Conservation (phyloP, 2,888 invertebrate species). For the Cylindroiulus punctatus region DNA sequence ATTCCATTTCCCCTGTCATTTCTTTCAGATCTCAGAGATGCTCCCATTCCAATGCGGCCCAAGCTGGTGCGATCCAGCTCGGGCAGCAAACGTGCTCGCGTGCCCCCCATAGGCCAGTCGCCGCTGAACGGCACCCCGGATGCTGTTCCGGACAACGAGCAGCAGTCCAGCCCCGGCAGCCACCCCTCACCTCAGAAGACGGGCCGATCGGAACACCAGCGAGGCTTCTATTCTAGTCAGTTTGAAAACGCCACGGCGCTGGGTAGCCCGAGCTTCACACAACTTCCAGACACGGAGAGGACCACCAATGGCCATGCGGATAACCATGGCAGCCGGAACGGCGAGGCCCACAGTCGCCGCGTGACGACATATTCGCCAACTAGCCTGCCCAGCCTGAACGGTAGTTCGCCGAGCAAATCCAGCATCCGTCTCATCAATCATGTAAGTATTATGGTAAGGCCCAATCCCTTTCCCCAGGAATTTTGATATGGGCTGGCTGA, state of each 20-base stretch:
- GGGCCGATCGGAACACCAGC: neutral
- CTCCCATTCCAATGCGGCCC: conserved; percentile 46
- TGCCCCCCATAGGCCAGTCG: conserved; percentile 17
- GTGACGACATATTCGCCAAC: neutral
- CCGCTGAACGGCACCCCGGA: neutral
- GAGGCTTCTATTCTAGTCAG: neutral
- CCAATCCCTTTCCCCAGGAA: too few species aligned
- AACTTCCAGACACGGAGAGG: neutral
- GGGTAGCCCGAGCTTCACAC: neutral
- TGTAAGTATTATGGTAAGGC: neutral
- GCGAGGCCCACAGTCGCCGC: neutral
- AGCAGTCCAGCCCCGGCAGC: neutral
- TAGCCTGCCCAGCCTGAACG: neutral
- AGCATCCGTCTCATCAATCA: neutral
- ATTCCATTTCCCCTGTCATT: neutral
- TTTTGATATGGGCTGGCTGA: too few species aligned
- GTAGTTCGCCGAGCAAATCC: neutral
- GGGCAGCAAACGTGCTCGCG: conserved; percentile 23
- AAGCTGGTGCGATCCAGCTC: conserved; percentile 53
- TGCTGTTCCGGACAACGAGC: neutral
- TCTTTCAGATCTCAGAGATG: conserved; percentile 44
- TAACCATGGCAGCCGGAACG: neutral
- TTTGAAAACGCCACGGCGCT: neutral
- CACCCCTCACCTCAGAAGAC: neutral
- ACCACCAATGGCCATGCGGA: neutral